Conservation (phyloP, 1,140 invertebrate species). For the Mercenaria mercenaria region DNA sequence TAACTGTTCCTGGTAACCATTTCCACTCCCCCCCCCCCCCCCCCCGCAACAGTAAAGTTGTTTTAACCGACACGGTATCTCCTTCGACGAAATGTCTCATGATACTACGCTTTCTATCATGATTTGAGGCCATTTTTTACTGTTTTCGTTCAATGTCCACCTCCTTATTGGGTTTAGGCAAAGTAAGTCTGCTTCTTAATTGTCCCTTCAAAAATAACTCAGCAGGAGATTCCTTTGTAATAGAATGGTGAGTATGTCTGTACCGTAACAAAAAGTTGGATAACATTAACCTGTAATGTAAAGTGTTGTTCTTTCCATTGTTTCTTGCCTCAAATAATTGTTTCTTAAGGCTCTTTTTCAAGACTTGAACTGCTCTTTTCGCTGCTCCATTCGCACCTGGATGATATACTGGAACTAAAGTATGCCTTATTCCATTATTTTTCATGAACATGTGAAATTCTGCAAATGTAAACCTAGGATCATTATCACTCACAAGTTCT, state of each 20-base stretch:
- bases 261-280: conserved; percentile 46
- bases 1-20: too few species aligned
- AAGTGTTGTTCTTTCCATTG: too few species aligned
- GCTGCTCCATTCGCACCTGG: conserved; percentile 64
- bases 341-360: too few species aligned
- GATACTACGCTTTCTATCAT: background rate
- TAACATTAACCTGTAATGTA: conserved; percentile 29
- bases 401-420: conserved; percentile 37
- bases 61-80: background rate
- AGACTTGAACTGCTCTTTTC: conserved; percentile 64
- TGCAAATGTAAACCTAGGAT: conserved; percentile 78
- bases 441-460: too few species aligned
- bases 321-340: too few species aligned
- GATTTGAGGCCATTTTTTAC: background rate
- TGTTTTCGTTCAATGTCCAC: background rate
- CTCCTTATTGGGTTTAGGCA: conserved; percentile 13
- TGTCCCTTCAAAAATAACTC: conserved; percentile 38
- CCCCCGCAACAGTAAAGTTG: background rate
- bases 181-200: too few species aligned
- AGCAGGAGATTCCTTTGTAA: too few species aligned
- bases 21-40: too few species aligned
- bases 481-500: conserved; percentile 82
- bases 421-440: too few species aligned
- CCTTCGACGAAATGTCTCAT: background rate
- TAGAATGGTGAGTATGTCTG: conserved; percentile 61